Evolutionary conservation across 2,113 vertebrate species (phyloP), one percentile per base, ranked within the genome.

Genomic region (Xenus cinereus): DNA sequence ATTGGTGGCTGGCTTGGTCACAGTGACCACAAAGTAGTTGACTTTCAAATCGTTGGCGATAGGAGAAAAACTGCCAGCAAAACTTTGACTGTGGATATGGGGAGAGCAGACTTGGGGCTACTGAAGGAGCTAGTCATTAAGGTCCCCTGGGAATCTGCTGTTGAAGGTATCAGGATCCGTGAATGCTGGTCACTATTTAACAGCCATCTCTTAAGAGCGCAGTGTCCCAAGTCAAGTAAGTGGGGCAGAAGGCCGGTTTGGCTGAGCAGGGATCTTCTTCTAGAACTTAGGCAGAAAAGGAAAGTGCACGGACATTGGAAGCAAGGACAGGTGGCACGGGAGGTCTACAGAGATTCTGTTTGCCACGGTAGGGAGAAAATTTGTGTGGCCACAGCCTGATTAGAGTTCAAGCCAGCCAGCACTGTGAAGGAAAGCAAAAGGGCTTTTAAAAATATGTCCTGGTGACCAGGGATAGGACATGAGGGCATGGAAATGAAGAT

Each of bases 21-120:
- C 48, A n/a, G 28, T 46, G 56, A 28, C 53, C 48, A 20, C 1
- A 1, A 71, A 63, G 56, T 60, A 54, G 66, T 10, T 30, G 66
- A 48, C 41, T 46, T 87, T 53, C 46, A 45, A 41, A 43, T 20
- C 0, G 0, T 24, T 43, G 30, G 35, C 0, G 4, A 11, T 6
- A 77, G 45, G 32, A 77, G 26, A 51, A 87, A 67, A 48, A 57
- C 35, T 67, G 51, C 41, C 62, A 57, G 51, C 12, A 59, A 57
- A 67, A 30, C 28, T 56, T 54, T 4, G 18, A 5, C 6, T 2
- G 10, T 60, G 54, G 35, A 22, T 67, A 8, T 16, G 53, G 14
- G 46, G 33, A 78, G 63, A 51, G 16, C 62, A 43, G 45, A 27
- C 24, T 20, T 37, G 3, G 12, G 51, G 33, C 51, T 68, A 37